Base-by-base conservation (phyloP, 2,888 invertebrate species). In the Eilema caniola region DNA sequence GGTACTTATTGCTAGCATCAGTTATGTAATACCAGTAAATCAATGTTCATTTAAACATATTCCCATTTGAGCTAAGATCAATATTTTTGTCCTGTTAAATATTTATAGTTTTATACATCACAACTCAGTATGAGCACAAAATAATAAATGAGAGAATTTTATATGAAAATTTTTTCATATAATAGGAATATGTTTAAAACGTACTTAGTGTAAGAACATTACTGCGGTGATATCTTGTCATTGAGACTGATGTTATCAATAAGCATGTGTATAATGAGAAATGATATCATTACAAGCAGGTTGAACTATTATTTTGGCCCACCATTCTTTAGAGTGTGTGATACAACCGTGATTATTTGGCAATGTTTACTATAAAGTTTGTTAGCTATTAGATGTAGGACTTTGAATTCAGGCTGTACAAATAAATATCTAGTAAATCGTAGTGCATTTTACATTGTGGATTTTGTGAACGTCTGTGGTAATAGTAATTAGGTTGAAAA, bases 381-480 rank as follows among this genome's bases (percentile, higher is more conserved):
- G 87, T 92, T 93, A 93, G 94, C 93, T 90, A 89, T 90, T 94
- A 95, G 94, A 89, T 79, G 90, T 95, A 95, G 95, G 89, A 90
- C 86, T 93, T 93, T 93, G 88, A 94, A 93, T 93, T 86, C 92
- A 90, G 90, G 93, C 93, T 95, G 94, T 95, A 94, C 92, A 95
- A 93, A 93, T 89, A 88, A 89, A 88, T 90, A 91, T 90, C 87
- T 93, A 94, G 92, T 91, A 91, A 93, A 90, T 93, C 86, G 93
- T 94, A 95, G 95, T 93, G 92, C 92, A 93, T 92, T 94, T 93
- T 93, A 92, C 92, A 94, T 93, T 90, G 88, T 93, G 92, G 86
- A 88, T 88, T 90, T 91, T 90, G 89, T 91, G 91, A 85, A 90
- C 85, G 86, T 91, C 90, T 90, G 91, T 91, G 91, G 92, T 92